Evolutionary conservation across 2,888 invertebrate species (phyloP).

Genomic region (Aquatica leii): DNA sequence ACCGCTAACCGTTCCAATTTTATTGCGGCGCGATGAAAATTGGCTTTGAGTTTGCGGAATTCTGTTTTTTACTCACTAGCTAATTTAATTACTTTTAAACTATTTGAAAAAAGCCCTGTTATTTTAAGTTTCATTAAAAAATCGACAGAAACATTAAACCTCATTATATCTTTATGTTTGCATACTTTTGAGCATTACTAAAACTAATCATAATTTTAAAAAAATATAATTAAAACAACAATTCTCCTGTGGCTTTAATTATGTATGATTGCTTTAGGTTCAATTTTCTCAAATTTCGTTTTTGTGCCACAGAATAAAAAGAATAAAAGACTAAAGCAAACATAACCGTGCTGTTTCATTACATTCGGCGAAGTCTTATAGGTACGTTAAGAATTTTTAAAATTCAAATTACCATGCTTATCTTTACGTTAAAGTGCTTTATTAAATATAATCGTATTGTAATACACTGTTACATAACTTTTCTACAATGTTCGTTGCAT

Average conservation of each 20-base stretch:
- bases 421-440: conserved; percentile 15
- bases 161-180: no score
- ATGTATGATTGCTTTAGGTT: background rate
- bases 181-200: no score
- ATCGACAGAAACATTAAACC: no score
- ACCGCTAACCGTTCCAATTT: conserved; percentile 23
- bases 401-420: conserved; percentile 18
- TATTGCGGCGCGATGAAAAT: conserved; percentile 24
- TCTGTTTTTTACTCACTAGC: conserved; percentile 21
- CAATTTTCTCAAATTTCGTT: background rate
- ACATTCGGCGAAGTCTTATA: background rate
- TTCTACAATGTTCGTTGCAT: conserved; percentile 8
- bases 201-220: no score
- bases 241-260: no score
- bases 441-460: conserved; percentile 22
- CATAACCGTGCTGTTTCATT: conserved; percentile 8
- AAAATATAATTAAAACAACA: no score
- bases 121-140: conserved; percentile 19
- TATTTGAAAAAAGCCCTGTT: conserved; percentile 14
- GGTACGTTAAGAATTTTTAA: conserved; percentile 15
- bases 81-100: conserved; percentile 22
- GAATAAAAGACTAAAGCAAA: background rate
- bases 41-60: conserved; percentile 12
- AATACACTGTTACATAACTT: conserved; percentile 15
- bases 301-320: background rate